Evolutionary conservation across 2,797 vertebrate genomes (phyloP), one percentile per base, ranked within the genome.

Genomic region (Scolopax bukidnonensis): DNA sequence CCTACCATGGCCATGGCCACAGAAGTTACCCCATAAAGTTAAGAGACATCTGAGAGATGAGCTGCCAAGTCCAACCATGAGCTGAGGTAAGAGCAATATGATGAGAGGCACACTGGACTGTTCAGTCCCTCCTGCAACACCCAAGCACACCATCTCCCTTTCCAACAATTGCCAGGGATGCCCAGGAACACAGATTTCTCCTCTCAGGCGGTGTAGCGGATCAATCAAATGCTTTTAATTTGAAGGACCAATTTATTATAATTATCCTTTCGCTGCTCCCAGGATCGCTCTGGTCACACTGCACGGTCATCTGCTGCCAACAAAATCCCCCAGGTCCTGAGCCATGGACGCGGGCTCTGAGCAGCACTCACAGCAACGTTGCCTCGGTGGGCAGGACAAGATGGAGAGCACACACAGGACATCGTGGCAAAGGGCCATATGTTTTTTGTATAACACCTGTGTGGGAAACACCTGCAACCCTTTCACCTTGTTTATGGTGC

Each of bases 391-490:
- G 4, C 50, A 59, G 54, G 54, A 86, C 57, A 81, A 86, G 56
- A 53, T 33, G 38, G 36, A 87, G 21, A 16, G 53, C 1, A 4
- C 19, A 4, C 0, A 1, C 21, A 23, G 36, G 11, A 21, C n/a
- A 10, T 84, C 38, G 51, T 28, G 63, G 85, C 68, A 88, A 90
- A 93, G 53, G 67, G 85, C 57, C 92, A 64, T 32, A 48, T 81
- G 75, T 51, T 97, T 97, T 97, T 78, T 79, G 54, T 76, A 2
- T 25, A 94, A 73, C 45, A 82, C 56, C 32, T 30, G 14, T 41
- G 54, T 59, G 75, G 84, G 88, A 96, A 97, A 94, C 95, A 97
- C 95, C 90, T 96, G 96, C 71, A 95, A 69, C 75, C 93, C 80
- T 45, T 95, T 93, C 89, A 84, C 93, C 91, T 84, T 93, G 74